Conservation (phyloP, 2,113 vertebrate species). For the Illadopsis cleaveri region DNA sequence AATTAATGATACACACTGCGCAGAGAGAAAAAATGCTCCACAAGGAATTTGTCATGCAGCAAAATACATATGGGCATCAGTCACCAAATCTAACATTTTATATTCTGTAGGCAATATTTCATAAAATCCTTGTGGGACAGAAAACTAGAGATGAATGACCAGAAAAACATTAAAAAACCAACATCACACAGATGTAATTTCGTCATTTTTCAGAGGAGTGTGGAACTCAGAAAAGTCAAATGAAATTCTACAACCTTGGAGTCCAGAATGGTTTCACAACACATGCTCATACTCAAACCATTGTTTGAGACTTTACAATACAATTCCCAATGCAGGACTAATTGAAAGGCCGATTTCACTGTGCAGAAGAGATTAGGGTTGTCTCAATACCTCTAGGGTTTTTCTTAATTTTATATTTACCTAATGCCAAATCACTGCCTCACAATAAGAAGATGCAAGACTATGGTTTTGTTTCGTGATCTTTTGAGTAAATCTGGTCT, state of each 20-base stretch:
- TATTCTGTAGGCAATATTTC: not conserved
- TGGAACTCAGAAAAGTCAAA: not conserved
- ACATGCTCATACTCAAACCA: not conserved
- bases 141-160: not conserved
- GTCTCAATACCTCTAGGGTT: not conserved
- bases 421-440: not conserved
- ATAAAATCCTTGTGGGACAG: not conserved
- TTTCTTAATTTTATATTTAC: not conserved
- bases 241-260: not conserved
- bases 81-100: not conserved
- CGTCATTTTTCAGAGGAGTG: not conserved
- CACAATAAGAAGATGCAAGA: not conserved
- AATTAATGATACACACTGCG: not conserved
- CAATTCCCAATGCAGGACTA: not conserved
- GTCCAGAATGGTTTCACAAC: not conserved
- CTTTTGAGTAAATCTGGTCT: not conserved
- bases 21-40: not conserved
- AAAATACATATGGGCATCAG: accelerated
- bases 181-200: accelerated
- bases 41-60: not conserved
- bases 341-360: not conserved
- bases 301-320: not conserved
- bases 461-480: not conserved
- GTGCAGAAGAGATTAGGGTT: not conserved
- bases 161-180: not conserved